These are phyloP conservation scores for Parnassius mnemosyne DNA, from an alignment of 2,888 invertebrate genomes.

Conservation along the genomic window DNA sequence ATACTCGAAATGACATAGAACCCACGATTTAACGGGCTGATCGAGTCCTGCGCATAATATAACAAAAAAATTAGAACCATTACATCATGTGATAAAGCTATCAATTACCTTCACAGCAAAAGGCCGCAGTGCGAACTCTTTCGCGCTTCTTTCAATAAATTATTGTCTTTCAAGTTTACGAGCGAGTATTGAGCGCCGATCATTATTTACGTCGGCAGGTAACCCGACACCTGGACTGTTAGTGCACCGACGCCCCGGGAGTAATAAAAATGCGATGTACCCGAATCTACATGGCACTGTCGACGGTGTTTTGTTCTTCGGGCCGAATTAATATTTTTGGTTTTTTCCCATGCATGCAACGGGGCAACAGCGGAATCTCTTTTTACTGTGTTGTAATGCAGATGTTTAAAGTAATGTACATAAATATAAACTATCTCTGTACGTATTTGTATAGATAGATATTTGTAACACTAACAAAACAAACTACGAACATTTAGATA, in stretches of 20 bases:
- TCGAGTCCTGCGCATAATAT: too few species aligned
- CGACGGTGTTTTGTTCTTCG: constrained; percentile 8
- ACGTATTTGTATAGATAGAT: too few species aligned
- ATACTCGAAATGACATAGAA: too few species aligned
- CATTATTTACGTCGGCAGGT: constrained; percentile 34
- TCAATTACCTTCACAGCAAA: constrained; percentile 16
- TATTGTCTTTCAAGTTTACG: constrained; percentile 24
- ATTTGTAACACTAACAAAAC: too few species aligned
- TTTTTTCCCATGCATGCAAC: not conserved
- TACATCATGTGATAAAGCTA: constrained; percentile 20
- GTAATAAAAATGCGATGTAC: constrained; percentile 6
- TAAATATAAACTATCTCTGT: too few species aligned
- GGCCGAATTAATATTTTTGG: constrained; percentile 9
- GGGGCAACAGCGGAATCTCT: not conserved
- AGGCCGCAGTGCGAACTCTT: constrained; percentile 16
- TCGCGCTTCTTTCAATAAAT: constrained; percentile 16
- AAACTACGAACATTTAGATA: too few species aligned
- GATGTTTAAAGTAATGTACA: too few species aligned
- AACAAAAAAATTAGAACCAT: not conserved
- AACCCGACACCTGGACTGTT: constrained; percentile 30
- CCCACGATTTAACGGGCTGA: too few species aligned
- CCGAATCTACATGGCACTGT: not conserved
- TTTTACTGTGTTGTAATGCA: not conserved
- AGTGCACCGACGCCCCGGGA: constrained; percentile 14
- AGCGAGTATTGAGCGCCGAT: constrained; percentile 25